Evolutionary conservation across 2,888 invertebrate species (phyloP).

Genomic region (Nebria brevicollis): DNA sequence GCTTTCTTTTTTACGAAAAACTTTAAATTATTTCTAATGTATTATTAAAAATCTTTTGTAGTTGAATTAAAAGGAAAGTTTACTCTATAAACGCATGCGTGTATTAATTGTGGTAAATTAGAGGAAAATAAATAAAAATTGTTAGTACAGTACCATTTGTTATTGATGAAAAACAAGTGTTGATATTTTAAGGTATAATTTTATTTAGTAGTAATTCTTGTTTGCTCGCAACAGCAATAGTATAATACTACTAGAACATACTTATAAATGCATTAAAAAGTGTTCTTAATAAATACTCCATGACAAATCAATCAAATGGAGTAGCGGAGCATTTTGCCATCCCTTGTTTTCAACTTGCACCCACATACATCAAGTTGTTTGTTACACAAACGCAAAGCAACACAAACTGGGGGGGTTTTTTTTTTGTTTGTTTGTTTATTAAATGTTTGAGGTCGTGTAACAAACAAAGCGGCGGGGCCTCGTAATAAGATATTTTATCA

Average conservation of each 20-base stretch:
- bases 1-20: background rate
- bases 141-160: background rate
- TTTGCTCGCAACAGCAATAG: constrained; percentile 46
- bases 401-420: background rate
- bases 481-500: constrained; percentile 5
- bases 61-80: background rate
- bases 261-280: constrained; percentile 60
- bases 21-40: background rate
- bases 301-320: constrained; percentile 53
- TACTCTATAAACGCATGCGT: background rate
- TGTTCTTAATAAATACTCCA: constrained; percentile 54
- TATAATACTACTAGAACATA: constrained; percentile 55
- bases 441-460: background rate
- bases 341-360: constrained; percentile 53
- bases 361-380: constrained; percentile 50
- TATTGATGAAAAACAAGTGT: constrained; percentile 8
- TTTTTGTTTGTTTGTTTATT: background rate
- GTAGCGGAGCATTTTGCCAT: constrained; percentile 60
- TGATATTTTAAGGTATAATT: constrained; percentile 40
- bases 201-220: constrained; percentile 46
- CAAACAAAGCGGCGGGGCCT: constrained; percentile 8
- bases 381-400: constrained; percentile 39
- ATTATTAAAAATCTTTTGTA: background rate
- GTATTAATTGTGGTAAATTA: background rate
- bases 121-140: background rate